phyloP scores from a whole-genome alignment of 2,797 vertebrate species.

The Lacerta agilis region DNA sequence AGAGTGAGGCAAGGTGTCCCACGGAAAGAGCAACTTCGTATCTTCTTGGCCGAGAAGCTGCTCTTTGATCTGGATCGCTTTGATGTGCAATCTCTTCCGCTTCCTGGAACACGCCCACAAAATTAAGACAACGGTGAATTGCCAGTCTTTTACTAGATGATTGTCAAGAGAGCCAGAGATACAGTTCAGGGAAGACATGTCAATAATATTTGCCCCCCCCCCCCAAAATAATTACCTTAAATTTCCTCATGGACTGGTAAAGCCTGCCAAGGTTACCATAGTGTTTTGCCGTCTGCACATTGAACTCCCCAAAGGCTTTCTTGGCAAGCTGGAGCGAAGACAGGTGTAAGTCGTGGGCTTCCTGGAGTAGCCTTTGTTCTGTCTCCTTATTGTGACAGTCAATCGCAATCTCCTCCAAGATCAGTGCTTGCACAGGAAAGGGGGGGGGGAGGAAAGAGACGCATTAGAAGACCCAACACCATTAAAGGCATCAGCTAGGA shows the following conservation, averaged over 20 bases:
- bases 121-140: background rate
- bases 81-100: slow-evolving; percentile 99
- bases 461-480: background rate
- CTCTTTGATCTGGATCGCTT: slow-evolving; percentile 99
- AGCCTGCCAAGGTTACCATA: slow-evolving; percentile 98
- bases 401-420: slow-evolving; percentile 98
- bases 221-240: slow-evolving; percentile 84
- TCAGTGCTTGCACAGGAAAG: slow-evolving; percentile 83
- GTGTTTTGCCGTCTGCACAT: slow-evolving; percentile 98
- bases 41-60: slow-evolving; percentile 98
- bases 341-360: slow-evolving; percentile 97
- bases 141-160: no score
- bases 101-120: slow-evolving; percentile 80
- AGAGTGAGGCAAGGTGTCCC: slow-evolving; percentile 96
- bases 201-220: background rate
- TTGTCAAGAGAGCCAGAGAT: no score
- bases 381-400: slow-evolving; percentile 99
- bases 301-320: slow-evolving; percentile 98
- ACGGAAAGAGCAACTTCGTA: slow-evolving; percentile 98
- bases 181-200: background rate
- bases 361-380: slow-evolving; percentile 95
- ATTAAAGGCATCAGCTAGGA: no score
- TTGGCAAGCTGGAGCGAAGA: slow-evolving; percentile 97
- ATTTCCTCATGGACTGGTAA: slow-evolving; percentile 99
- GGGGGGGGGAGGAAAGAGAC: background rate